Conservation (phyloP, 1,140 invertebrate species). For the Drosophila repletoides region DNA sequence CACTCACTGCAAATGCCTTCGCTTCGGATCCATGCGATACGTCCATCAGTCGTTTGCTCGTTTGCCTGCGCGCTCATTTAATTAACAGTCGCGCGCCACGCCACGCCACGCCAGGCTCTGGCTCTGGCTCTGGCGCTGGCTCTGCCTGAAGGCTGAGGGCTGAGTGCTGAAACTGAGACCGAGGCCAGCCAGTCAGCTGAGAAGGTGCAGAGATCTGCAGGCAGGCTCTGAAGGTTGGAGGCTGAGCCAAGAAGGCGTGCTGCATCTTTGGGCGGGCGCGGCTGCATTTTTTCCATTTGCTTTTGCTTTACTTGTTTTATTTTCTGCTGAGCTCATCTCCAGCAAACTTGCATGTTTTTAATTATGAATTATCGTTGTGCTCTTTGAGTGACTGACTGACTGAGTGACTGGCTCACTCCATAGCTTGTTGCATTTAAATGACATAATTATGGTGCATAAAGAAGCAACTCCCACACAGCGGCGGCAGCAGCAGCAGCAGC, state of each 20-base stretch:
- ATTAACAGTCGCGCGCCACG: constrained; percentile 79
- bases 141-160: constrained; percentile 13
- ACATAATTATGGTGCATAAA: constrained; percentile 78
- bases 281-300: constrained; percentile 26
- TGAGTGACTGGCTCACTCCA: constrained; percentile 41
- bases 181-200: not conserved
- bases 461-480: constrained; percentile 66
- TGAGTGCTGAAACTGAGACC: not conserved
- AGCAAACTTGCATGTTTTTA: constrained; percentile 71
- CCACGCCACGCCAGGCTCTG: constrained; percentile 31
- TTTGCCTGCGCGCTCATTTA: constrained; percentile 80
- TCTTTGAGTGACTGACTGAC: constrained; percentile 37
- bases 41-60: constrained; percentile 78
- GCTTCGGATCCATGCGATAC: constrained; percentile 51
- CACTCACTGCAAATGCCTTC: constrained; percentile 51
- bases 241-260: constrained; percentile 56
- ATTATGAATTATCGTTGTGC: constrained; percentile 75
- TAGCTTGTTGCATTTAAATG: constrained; percentile 79
- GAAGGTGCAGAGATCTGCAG: constrained; percentile 11
- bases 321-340: constrained; percentile 35
- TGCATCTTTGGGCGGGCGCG: constrained; percentile 46
- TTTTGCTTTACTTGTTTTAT: constrained; percentile 18
- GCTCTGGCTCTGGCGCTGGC: constrained; percentile 20
- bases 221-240: constrained; percentile 1
- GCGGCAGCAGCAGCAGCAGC: constrained; percentile 1